Evolutionary conservation across 2,113 vertebrate species (phyloP), one percentile per base, ranked within the genome.

Genomic region (Haplochromis burtoni): DNA sequence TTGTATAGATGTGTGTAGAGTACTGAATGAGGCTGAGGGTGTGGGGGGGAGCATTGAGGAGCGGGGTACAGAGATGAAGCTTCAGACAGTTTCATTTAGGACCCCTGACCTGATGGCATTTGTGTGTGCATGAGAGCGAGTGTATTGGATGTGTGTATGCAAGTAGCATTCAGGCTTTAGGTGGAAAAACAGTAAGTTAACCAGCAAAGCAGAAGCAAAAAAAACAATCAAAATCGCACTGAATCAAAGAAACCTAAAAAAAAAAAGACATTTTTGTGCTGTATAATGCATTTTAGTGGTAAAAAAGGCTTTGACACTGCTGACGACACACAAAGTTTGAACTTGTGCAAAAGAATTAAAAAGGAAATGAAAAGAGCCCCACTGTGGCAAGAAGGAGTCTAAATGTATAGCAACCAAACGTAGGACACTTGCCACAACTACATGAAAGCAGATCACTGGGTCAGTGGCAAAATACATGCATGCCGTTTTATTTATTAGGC

Each of bases 31-130:
- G 76, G 83, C 86, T 38, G 66, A 17, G 79, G 88, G 38, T 42
- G 66, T 63, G 40, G 80, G 29, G 38, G 82, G 81, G 17, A 13
- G 85, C 90, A 84, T 1, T 83, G 89, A 89, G 90, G 53, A 90
- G 76, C 17, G 3, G 51, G 53, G 86, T 49, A 3, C 80, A 40
- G 73, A 92, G 87, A 93, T 88, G 92, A 94, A 87, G 89, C 89
- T 89, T 73, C 31, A 93, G 94, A 94, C 94, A 93, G 92, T 89
- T 88, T 96, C 91, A 94, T 95, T 91, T 84, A 92, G 88, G 93
- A 96, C 94, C 94, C 91, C 81, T 94, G 94, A 96, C 95, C 94
- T 80, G 80, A 85, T 82, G 82, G 66, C 57, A 16, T 87, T 63
- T 86, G 33, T 83, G 55, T 73, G 55, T 61, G 66, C 73, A 57